Percentiles rank a stretch among this genome's conserved stretches.
Evolutionary conservation across 2,797 vertebrate species (phyloP).

Genomic region (Propithecus perrieri): DNA sequence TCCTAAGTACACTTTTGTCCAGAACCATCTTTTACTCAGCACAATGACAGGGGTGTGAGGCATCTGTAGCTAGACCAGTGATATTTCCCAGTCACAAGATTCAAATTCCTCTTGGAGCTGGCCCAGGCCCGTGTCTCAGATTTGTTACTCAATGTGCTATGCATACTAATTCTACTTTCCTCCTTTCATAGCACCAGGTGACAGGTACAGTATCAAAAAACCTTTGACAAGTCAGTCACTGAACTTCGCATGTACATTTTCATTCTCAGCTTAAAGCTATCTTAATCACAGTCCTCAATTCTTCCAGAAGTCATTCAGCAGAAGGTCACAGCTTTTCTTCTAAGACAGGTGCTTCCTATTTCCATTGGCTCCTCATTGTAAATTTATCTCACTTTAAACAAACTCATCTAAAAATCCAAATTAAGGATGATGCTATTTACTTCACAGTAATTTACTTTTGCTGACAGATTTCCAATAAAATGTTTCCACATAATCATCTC

Average conservation of each 20-base stretch:
- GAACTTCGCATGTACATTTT: background rate
- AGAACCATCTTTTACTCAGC: background rate
- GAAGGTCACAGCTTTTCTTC: background rate
- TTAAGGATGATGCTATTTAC: slow-evolving; percentile 8
- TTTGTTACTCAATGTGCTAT: background rate
- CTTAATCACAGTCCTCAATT: background rate
- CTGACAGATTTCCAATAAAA: background rate
- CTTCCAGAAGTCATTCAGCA: background rate
- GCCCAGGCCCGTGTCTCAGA: background rate
- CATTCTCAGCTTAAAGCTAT: background rate
- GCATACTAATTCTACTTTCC: background rate
- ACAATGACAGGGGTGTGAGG: background rate
- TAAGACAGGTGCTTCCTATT: background rate
- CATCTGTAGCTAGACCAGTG: background rate
- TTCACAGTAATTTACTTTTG: background rate
- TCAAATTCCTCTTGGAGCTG: background rate
- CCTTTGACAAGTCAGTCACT: background rate
- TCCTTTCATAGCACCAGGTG: background rate
- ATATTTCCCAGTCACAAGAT: background rate
- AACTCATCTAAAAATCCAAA: slow-evolving; percentile 12
- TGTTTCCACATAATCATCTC: background rate
- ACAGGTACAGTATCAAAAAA: background rate
- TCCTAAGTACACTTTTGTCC: background rate
- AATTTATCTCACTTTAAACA: slow-evolving; percentile 6
- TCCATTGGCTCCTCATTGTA: background rate